These are phyloP conservation scores for Hermetia illucens DNA, from an alignment of 1,140 invertebrate genomes.

Conservation along the genomic window DNA sequence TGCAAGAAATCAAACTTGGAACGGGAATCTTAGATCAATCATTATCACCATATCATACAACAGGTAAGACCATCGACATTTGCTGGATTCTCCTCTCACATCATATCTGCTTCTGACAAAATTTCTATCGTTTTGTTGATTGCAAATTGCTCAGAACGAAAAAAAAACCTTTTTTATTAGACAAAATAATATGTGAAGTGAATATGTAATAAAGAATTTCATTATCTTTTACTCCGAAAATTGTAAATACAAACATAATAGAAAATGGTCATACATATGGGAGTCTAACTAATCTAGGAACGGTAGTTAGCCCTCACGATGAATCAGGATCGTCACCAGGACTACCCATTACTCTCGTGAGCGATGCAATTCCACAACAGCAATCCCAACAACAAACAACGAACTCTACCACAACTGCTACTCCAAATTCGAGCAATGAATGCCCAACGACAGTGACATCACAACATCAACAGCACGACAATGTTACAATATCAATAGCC, in stretches of 20 bases:
- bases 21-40: conserved; percentile 40
- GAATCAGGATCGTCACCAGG: conserved; percentile 6
- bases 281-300: conserved; percentile 17
- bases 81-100: no score
- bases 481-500: not conserved
- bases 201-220: no score
- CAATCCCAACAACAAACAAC: not conserved
- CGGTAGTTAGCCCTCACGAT: conserved; percentile 5
- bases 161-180: not conserved
- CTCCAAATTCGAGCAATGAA: not conserved
- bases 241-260: no score
- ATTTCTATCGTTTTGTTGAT: not conserved
- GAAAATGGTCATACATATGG: conserved; percentile 18
- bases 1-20: conserved; percentile 62
- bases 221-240: no score
- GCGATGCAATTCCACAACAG: conserved; percentile 1
- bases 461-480: not conserved
- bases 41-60: conserved; percentile 51
- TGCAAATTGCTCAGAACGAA: not conserved
- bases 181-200: conserved; percentile 5
- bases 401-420: conserved; percentile 1
- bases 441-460: not conserved
- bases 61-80: conserved; percentile 32
- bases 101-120: no score
- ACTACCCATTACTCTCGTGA: conserved; percentile 5